Percentiles rank a stretch among this genome's conserved stretches.
phyloP scores from a whole-genome alignment of 2,113 vertebrate species.

The Halcyon senegalensis region DNA sequence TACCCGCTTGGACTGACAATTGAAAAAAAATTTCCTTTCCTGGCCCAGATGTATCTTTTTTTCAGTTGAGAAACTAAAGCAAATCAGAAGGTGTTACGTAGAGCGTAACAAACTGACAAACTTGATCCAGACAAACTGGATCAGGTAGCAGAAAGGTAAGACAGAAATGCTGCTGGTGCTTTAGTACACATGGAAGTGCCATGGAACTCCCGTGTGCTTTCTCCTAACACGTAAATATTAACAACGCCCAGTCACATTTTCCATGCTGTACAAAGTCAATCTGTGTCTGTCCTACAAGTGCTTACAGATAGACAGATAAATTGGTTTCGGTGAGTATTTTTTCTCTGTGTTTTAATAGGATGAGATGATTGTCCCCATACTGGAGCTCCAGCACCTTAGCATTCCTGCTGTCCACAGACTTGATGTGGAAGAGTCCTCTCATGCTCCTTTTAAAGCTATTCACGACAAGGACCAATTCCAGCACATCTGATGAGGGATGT shows the following conservation, averaged over 20 bases:
- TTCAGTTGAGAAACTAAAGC: not conserved
- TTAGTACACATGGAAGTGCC: not conserved
- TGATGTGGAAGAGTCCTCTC: not conserved
- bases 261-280: not conserved
- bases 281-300: not conserved
- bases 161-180: not conserved
- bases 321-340: not conserved
- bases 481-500: not conserved
- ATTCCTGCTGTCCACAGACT: not conserved
- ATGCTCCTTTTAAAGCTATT: not conserved
- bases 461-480: not conserved
- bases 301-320: not conserved
- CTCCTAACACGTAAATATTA: not conserved
- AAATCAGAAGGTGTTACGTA: not conserved
- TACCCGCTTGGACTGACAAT: not conserved
- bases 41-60: not conserved
- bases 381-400: not conserved
- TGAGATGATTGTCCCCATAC: accelerated
- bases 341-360: not conserved
- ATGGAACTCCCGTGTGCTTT: not conserved
- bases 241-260: not conserved
- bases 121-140: not conserved
- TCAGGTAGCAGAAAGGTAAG: not conserved
- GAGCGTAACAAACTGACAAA: not conserved
- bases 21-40: not conserved